Conservation (phyloP, 2,113 vertebrate species). For the Phalacrocorax carbo region DNA sequence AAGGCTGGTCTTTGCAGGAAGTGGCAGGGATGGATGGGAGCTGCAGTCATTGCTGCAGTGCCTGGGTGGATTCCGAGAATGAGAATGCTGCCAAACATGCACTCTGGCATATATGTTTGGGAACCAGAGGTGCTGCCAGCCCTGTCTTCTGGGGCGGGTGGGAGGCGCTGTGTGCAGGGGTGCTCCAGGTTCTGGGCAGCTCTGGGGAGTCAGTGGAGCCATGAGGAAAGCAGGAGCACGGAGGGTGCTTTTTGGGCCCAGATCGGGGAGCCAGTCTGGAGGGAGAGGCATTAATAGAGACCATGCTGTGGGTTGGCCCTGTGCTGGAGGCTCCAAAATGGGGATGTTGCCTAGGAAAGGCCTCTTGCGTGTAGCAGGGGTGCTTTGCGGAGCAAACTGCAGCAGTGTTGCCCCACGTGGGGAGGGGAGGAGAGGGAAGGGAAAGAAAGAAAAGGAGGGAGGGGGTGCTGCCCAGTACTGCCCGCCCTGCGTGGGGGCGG, state of each 20-base stretch:
- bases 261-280: not conserved
- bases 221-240: not conserved
- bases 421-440: no score
- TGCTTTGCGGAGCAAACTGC: not conserved
- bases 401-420: not conserved
- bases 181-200: not conserved
- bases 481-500: rapidly evolving
- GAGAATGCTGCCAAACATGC: not conserved
- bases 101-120: not conserved
- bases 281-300: not conserved
- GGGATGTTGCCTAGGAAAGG: not conserved
- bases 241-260: not conserved
- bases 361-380: not conserved
- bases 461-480: not conserved
- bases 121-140: not conserved
- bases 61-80: not conserved
- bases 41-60: not conserved
- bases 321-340: not conserved
- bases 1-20: not conserved
- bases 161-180: not conserved
- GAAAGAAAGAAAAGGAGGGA: no score
- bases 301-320: no score
- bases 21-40: not conserved
- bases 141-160: not conserved
- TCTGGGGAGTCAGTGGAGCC: not conserved